A percentile compares a stretch with the other conserved stretches of the same genome.
Evolutionary conservation across 2,888 invertebrate genomes (phyloP).

Genomic region (Morpho deidamia): DNA sequence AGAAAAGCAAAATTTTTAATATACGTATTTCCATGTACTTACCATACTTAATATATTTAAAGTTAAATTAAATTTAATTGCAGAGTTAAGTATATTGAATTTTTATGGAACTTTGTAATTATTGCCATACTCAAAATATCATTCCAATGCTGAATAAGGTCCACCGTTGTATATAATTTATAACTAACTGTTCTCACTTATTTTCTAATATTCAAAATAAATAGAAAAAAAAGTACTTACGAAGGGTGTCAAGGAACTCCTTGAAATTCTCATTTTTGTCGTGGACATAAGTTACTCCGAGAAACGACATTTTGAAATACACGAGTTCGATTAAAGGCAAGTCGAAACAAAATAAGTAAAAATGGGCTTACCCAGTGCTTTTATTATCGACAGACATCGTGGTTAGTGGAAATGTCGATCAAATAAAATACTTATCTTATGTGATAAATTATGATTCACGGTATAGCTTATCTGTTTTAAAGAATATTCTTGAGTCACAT

Average conservation of each 20-base stretch:
- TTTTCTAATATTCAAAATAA: constrained; percentile 15
- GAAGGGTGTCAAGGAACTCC: constrained; percentile 34
- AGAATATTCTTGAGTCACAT: no score
- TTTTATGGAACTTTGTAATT: no score
- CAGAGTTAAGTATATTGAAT: no score
- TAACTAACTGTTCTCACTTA: neutral
- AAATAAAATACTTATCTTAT: neutral
- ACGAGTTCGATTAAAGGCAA: neutral
- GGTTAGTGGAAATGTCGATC: neutral
- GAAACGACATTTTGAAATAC: constrained; percentile 37
- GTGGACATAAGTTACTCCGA: constrained; percentile 39
- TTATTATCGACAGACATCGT: constrained; percentile 6
- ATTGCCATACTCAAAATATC: no score
- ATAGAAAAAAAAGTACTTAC: constrained; percentile 29
- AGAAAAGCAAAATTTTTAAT: no score
- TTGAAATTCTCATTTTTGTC: constrained; percentile 42
- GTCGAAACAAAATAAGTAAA: constrained; percentile 6
- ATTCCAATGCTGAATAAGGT: no score
- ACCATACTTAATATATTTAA: no score
- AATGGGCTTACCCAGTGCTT: neutral
- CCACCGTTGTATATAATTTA: no score
- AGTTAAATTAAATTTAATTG: no score
- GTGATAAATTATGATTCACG: neutral
- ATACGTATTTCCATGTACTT: no score
- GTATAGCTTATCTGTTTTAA: no score